Evolutionary conservation across 2,113 vertebrate genomes (phyloP).

Genomic region (Fulmarus glacialis): DNA sequence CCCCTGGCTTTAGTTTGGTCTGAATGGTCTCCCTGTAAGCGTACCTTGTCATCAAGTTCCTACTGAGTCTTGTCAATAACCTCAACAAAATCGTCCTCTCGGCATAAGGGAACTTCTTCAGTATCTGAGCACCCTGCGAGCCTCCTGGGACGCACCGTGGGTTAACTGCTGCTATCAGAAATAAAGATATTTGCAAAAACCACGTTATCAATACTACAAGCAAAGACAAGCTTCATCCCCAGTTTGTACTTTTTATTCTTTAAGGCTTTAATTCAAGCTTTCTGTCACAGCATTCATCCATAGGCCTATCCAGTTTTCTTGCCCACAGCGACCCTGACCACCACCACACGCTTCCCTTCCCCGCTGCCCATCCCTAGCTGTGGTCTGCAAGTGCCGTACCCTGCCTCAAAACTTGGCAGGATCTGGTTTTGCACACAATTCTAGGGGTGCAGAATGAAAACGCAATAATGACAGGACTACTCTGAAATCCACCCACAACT

Average conservation of each 20-base stretch:
- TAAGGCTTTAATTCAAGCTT: background rate
- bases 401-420: background rate
- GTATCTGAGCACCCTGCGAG: background rate
- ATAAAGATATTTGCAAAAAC: background rate
- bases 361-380: accelerated
- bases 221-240: background rate
- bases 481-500: accelerated
- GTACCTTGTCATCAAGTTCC: background rate
- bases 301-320: background rate
- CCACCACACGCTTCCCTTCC: background rate
- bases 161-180: background rate
- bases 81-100: background rate
- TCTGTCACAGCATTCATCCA: too few relatives aligned
- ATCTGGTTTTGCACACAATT: background rate
- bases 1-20: background rate
- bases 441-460: background rate
- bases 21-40: background rate
- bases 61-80: background rate
- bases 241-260: too few relatives aligned
- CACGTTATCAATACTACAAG: accelerated
- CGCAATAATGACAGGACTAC: accelerated
- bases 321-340: background rate
- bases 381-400: background rate
- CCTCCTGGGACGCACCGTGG: accelerated
- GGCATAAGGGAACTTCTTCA: background rate